These are phyloP conservation scores for Chaenogobius annularis DNA, from an alignment of 2,113 vertebrate species.

Conservation along the genomic window DNA sequence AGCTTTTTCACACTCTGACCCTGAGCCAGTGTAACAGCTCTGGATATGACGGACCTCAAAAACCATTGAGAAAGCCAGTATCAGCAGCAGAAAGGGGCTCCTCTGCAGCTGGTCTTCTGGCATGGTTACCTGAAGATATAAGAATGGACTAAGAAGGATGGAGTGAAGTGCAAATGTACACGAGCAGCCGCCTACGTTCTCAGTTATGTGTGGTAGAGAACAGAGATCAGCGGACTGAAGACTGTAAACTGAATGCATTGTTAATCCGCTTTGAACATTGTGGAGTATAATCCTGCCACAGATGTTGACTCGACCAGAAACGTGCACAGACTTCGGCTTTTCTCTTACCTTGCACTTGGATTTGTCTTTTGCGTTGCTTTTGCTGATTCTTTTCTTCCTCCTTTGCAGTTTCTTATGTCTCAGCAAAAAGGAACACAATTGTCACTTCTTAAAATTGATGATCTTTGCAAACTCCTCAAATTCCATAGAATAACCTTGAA, in stretches of 20 bases:
- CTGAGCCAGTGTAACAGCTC: conserved; percentile 58
- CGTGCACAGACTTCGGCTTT: conserved; percentile 9
- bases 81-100: conserved; percentile 22
- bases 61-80: conserved; percentile 28
- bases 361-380: conserved; percentile 3
- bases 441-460: conserved; percentile 3
- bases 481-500: conserved; percentile 16
- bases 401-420: conserved; percentile 6
- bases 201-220: not conserved
- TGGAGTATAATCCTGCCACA: conserved; percentile 40
- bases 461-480: conserved; percentile 2
- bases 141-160: not conserved
- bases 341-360: conserved; percentile 45
- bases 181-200: no score
- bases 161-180: not conserved
- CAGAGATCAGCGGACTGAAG: not conserved
- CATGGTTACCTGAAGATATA: conserved; percentile 59
- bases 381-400: conserved; percentile 1
- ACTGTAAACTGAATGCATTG: conserved; percentile 12
- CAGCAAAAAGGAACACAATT: not conserved
- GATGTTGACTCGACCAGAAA: conserved; percentile 35
- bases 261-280: conserved; percentile 43
- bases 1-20: conserved; percentile 69
- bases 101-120: conserved; percentile 7
- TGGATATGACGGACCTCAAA: conserved; percentile 25